Conservation (phyloP, 2,888 invertebrate genomes). For the Tolmerus cingulatus region DNA sequence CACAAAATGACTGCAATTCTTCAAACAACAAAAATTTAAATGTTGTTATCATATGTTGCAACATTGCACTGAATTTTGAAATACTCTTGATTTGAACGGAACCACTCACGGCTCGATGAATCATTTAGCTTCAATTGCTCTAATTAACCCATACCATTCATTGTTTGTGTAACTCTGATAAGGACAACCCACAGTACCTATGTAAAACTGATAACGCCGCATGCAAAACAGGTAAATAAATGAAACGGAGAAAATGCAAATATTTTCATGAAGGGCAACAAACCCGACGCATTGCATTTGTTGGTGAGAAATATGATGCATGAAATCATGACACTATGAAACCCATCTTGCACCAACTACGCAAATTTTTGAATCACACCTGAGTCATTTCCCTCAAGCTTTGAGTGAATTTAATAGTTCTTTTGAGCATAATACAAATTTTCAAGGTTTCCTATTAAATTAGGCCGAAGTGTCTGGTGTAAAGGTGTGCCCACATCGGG, state of each 20-base stretch:
- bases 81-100: not conserved
- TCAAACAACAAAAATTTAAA: too few species aligned
- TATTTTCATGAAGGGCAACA: not conserved
- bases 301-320: not conserved
- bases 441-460: not conserved
- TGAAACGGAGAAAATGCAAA: not conserved
- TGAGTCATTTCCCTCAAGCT: not conserved
- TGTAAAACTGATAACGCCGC: not conserved
- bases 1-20: too few species aligned
- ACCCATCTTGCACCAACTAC: not conserved
- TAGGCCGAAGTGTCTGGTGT: not conserved
- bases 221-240: not conserved
- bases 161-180: not conserved
- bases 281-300: not conserved
- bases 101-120: not conserved
- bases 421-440: not conserved
- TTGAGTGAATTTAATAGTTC: not conserved
- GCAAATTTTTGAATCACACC: not conserved
- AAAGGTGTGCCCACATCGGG: not conserved
- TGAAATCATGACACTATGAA: not conserved
- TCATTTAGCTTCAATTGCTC: not conserved
- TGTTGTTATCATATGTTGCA: not conserved
- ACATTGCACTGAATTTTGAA: not conserved
- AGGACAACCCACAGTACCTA: not conserved
- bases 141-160: not conserved